Base-by-base conservation (phyloP, 2,113 vertebrate genomes). In the Emberiza fucata region DNA sequence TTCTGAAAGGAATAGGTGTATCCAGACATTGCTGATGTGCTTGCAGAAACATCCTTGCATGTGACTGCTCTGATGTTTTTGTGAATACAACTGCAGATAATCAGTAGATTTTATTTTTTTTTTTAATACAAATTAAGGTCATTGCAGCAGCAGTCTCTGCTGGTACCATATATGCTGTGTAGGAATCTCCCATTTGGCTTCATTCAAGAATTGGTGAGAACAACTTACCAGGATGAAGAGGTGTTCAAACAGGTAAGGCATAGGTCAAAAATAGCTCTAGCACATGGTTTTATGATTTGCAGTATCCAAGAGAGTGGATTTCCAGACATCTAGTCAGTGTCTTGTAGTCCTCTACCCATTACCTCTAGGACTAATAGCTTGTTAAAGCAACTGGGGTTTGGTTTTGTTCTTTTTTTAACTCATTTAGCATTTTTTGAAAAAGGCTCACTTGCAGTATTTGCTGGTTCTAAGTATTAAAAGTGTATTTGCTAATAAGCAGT, bases 121-220 rank as follows among this genome's bases (percentile, higher is more conserved):
- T 9, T 59, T 57, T 4, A 16, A 7, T 86, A 44, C 69, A 6
- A 86, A 40, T 83, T 2, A 97, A 99, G 99, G 98, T 98, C 98
- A 44, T 91, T 98, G 95, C 98, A 99, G 87, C 99, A 99, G 97
- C 98, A 98, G 47, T 99, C 99, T 95, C 96, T 99, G 97, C 97
- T 99, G 95, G 99, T 99, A 94, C 99, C 99, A 45, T 99, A 99
- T 63, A 99, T 99, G 99, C 98, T 99, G 96, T 99, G 99, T 97
- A 98, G 99, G 97, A 99, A 99, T 96, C 99, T 99, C 92, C 99
- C 99, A 0, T 99, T 98, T 35, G 99, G 99, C 86, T 99, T 99
- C 97, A 99, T 99, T 97, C 99, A 99, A 85, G 99, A 99, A 79
- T 84, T 99, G 94, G 98, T 99, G 95, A 98, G 99, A 97, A 99